These are phyloP conservation scores for Palloptera scutellata DNA, from an alignment of 2,888 invertebrate genomes.

Conservation along the genomic window DNA sequence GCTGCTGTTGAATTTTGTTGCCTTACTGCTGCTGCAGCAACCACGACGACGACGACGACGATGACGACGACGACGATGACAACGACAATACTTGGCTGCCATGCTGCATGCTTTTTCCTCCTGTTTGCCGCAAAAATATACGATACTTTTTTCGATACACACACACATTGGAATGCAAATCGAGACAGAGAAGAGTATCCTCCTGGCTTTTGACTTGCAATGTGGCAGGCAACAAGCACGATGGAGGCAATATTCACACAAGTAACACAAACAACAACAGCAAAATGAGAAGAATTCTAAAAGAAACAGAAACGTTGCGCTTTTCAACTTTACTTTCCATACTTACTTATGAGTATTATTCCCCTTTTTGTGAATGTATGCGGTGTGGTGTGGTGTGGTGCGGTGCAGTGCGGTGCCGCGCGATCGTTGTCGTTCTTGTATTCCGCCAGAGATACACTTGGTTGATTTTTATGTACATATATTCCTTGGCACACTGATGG, in stretches of 20 bases:
- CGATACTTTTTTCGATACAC: constrained; percentile 20
- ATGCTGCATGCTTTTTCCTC: too few relatives aligned
- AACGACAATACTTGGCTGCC: too few relatives aligned
- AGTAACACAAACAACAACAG: not conserved
- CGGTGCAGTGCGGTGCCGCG: not conserved
- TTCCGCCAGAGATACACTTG: constrained; percentile 4
- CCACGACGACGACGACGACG: too few relatives aligned
- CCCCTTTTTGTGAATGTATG: too few relatives aligned
- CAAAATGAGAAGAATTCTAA: not conserved
- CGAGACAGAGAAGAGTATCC: constrained; percentile 34
- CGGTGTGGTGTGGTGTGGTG: not conserved
- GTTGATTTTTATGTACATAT: constrained; percentile 2
- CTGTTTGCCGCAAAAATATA: not conserved
- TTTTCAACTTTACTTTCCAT: not conserved
- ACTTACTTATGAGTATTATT: too few relatives aligned
- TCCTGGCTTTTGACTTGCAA: constrained; percentile 1
- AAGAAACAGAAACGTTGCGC: not conserved
- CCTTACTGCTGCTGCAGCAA: too few relatives aligned
- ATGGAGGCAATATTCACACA: not conserved
- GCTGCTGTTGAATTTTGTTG: too few relatives aligned
- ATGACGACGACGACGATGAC: too few relatives aligned
- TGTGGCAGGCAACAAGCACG: not conserved
- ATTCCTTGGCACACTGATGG: not conserved
- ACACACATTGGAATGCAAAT: constrained; percentile 59
- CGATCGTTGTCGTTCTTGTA: not conserved